Evolutionary conservation across 2,888 invertebrate species (phyloP).

Genomic region (Drosophila macrospina): DNA sequence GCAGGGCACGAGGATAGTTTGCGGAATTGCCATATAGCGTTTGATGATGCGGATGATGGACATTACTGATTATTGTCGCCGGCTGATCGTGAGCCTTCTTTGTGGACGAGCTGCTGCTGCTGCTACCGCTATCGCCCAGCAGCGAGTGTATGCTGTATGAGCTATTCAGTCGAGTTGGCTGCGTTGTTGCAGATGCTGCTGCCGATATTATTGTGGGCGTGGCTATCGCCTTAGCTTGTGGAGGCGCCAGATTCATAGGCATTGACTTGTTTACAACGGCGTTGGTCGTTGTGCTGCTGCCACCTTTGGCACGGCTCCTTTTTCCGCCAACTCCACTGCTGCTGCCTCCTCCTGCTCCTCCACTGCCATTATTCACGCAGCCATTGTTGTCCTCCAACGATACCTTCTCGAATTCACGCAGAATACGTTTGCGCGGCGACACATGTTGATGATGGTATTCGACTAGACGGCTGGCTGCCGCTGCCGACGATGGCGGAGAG

Average conservation of each 20-base stretch:
- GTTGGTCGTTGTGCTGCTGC: constrained; percentile 15
- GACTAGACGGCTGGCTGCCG: constrained; percentile 82
- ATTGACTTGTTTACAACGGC: constrained; percentile 48
- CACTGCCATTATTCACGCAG: constrained; percentile 84
- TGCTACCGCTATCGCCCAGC: constrained; percentile 86
- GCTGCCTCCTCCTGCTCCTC: constrained; percentile 71
- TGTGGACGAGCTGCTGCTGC: constrained; percentile 47
- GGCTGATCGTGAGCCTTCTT: constrained; percentile 72
- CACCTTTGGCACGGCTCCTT: constrained; percentile 86
- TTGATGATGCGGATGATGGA: constrained; percentile 66
- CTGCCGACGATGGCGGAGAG: constrained; percentile 79
- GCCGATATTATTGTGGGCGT: constrained; percentile 45
- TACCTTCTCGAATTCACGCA: constrained; percentile 92
- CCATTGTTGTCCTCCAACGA: constrained; percentile 87
- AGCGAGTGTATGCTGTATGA: constrained; percentile 95
- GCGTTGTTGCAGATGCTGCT: constrained; percentile 38
- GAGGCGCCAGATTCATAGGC: constrained; percentile 70
- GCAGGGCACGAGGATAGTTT: constrained; percentile 79
- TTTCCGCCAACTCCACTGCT: constrained; percentile 86
- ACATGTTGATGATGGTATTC: constrained; percentile 86
- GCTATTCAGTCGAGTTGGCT: constrained; percentile 87
- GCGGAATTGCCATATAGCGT: constrained; percentile 79
- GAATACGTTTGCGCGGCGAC: constrained; percentile 93
- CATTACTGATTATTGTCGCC: constrained; percentile 77
- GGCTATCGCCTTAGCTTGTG: constrained; percentile 54